Base-by-base conservation (phyloP, 2,888 invertebrate genomes). In the Oscheius myriophilus region DNA sequence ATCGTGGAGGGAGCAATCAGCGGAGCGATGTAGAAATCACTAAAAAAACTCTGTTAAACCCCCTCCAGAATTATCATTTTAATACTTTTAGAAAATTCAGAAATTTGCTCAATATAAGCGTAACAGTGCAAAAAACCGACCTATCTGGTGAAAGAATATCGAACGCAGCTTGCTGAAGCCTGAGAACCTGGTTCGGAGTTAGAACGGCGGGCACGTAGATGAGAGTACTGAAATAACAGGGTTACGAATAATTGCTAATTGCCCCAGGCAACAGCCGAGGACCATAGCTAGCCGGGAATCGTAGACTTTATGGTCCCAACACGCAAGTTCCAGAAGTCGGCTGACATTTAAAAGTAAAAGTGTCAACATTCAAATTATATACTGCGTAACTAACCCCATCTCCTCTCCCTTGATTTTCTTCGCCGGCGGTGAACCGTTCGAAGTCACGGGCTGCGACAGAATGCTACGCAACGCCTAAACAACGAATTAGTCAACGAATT, bases 161-260 rank as follows among this genome's bases (percentile, higher is more conserved):
- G 9, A 49, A 26, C 23, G 66, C 66, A 9, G 58, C 46, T 25
- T 57, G 21, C 43, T 57, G 57, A 7, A 66, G 21, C 49, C 25
- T 55, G 14, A 21, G 26, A 9, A 66, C 45, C 21, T 66, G 66
- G 14, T 1, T 39, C 2, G 55, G 49, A 39, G 14, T 66, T 49
- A 66, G 11, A 26, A 51, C n/a, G 33, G 41, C 46, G 6, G 66
- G 66, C 42, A 66, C 46, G n/a, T 57, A 66, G 26, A 66, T 25
- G 9, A 66, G 57, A 26, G 66, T 66, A 3, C 66, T 58, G 53
- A 65, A 65, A 52, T 33, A 9, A 33, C 25, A 55, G 9, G 1
- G 16, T 14, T 23, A 46, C n/a, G n/a, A n/a, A n/a, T n/a, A 43
- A 58, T 33, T 16, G 57, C 11, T 39, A 7, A 54, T 54, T 54